Base-by-base conservation (phyloP, 1,140 invertebrate genomes). In the Asobara japonica region DNA sequence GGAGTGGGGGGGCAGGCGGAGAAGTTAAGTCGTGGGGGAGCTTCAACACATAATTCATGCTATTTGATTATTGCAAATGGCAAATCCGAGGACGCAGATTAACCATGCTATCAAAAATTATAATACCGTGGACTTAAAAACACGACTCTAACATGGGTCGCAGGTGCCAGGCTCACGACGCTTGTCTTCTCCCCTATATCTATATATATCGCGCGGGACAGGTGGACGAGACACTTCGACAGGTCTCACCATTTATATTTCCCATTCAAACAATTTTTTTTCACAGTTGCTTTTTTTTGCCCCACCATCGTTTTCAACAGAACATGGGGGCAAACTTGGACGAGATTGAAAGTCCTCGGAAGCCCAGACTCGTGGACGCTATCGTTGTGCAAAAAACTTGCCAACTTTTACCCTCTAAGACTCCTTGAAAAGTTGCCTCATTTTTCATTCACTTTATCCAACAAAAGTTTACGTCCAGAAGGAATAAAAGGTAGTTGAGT, bases 381-480 rank as follows among this genome's bases (percentile, higher is more conserved):
- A 70, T 70, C 68, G 36, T 33, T 27, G 60, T 62, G 51, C n/a
- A n/a, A 56, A 62, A 48, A 70, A 70, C 33, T 62, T 70, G 62
- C 60, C 68, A 70, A 62, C 56, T 70, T 51, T 67, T 45, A 13
- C 56, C 33, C 51, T 62, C 56, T 29, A 13, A 62, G 38, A 62
- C 65, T 45, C 36, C 45, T 67, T 30, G 29, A 61, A 20, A 70
- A 70, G 16, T 70, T 70, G 51, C 22, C 60, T 64, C 56, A 41
- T 62, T 70, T 70, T 70, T 70, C 68, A 70, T 70, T 38, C 56
- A 16, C 60, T 70, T 70, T 70, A 70, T 70, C 33, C 60, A 33
- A 56, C 51, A 1, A 51, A 48, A 67, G n/a, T 51, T 36, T 69
- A 11, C 10, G 20, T 7, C 29, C 2, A 65, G 64, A 20, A 18